phyloP scores from a whole-genome alignment of 1,140 invertebrate genomes.

The Battus philenor region DNA sequence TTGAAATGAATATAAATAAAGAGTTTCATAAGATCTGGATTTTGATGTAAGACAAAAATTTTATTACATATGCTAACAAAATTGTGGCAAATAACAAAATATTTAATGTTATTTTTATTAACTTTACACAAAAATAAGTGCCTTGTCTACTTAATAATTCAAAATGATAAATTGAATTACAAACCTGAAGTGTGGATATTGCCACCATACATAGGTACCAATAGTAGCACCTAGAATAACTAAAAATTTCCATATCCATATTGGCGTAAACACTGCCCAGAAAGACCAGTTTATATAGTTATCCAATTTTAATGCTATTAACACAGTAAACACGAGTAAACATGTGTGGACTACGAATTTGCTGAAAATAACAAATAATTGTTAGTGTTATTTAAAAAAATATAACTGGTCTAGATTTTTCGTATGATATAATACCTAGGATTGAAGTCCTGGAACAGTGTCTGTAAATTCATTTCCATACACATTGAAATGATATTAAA shows the following conservation, averaged over 20 bases:
- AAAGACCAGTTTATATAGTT: conserved; percentile 92
- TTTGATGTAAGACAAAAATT: no score
- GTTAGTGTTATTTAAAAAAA: no score
- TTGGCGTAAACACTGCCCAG: conserved; percentile 94
- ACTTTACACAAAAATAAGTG: no score
- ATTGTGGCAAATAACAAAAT: background rate
- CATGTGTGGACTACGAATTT: conserved; percentile 97
- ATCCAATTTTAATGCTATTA: conserved; percentile 94
- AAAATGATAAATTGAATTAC: conserved; percentile 22
- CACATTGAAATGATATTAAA: conserved; percentile 45
- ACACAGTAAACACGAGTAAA: conserved; percentile 91
- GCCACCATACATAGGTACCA: conserved; percentile 96
- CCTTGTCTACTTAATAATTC: background rate
- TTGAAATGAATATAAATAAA: no score
- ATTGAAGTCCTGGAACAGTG: conserved; percentile 94
- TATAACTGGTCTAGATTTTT: no score
- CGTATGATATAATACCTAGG: conserved; percentile 81
- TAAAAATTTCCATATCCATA: conserved; percentile 97
- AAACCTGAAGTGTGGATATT: conserved; percentile 93
- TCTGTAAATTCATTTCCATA: conserved; percentile 89
- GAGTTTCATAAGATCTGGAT: no score
- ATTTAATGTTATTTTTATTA: conserved; percentile 1
- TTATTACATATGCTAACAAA: no score
- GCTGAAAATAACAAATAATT: conserved; percentile 77
- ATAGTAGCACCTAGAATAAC: conserved; percentile 92